Evolutionary conservation across 1,140 invertebrate genomes (phyloP).

Genomic region (Gryllus bimaculatus): DNA sequence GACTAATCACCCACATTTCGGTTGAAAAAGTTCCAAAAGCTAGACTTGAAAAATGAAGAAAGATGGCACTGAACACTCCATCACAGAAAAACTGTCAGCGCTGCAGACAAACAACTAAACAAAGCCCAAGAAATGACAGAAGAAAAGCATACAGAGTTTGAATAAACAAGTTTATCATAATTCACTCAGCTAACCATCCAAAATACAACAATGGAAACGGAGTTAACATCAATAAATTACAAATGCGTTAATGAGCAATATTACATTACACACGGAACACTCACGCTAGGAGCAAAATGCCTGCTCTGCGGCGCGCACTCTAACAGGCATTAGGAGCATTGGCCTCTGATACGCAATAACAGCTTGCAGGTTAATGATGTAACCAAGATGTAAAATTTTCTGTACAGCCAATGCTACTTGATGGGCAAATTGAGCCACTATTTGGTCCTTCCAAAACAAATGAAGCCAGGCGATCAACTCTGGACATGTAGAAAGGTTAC

Average conservation of each 20-base stretch:
- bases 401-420: slow-evolving; percentile 51
- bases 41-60: no score
- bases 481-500: slow-evolving; percentile 50
- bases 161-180: no score
- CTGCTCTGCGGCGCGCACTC: slow-evolving; percentile 70
- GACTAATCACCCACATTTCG: no score
- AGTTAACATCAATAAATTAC: not conserved
- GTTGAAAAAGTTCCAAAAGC: no score
- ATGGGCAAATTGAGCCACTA: slow-evolving; percentile 46
- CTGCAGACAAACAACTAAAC: no score
- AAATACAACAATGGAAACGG: no score
- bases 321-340: slow-evolving; percentile 64
- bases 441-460: not conserved
- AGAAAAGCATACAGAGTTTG: no score
- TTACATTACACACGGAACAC: not conserved
- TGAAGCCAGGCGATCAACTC: slow-evolving; percentile 35
- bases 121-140: no score
- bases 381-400: slow-evolving; percentile 72
- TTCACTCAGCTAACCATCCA: no score
- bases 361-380: slow-evolving; percentile 71
- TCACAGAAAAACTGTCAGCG: no score
- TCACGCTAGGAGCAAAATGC: slow-evolving; percentile 66
- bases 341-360: slow-evolving; percentile 77
- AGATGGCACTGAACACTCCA: no score
- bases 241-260: not conserved